Evolutionary conservation across 2,797 vertebrate species (phyloP).

Genomic region (Gymnothorax reevesii): DNA sequence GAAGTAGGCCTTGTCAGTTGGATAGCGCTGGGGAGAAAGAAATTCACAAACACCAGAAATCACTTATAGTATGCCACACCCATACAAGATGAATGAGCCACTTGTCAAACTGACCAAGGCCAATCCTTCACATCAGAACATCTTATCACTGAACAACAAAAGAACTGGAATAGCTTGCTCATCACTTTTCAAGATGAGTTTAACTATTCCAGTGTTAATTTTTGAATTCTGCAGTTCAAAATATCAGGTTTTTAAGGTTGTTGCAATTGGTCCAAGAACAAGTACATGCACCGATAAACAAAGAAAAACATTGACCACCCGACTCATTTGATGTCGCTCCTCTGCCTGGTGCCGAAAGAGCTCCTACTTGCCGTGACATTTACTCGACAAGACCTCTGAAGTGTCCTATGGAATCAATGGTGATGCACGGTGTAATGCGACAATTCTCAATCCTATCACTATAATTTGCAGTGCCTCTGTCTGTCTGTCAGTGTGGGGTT

Average conservation of each 20-base stretch:
- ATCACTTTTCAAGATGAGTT: background rate
- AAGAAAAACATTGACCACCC: too few species aligned
- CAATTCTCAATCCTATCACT: too few species aligned
- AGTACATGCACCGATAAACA: too few species aligned
- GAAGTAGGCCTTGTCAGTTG: slow-evolving; percentile 89
- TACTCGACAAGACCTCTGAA: too few species aligned
- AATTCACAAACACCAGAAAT: background rate
- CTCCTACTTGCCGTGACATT: too few species aligned
- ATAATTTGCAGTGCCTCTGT: too few species aligned
- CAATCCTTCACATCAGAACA: background rate
- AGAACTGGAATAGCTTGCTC: background rate
- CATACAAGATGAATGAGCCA: background rate
- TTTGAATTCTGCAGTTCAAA: background rate
- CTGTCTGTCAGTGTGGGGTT: too few species aligned
- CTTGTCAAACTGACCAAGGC: background rate
- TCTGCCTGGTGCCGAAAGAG: too few species aligned
- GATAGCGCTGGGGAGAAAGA: slow-evolving; percentile 67
- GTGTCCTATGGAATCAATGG: too few species aligned
- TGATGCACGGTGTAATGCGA: too few species aligned
- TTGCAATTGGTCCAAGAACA: background rate
- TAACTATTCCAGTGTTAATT: background rate
- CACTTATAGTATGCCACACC: background rate
- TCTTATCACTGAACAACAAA: background rate
- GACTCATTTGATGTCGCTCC: too few species aligned
- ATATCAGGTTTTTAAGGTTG: background rate